phyloP scores from a whole-genome alignment of 2,797 vertebrate species.

The Sebastes paucispinis region DNA sequence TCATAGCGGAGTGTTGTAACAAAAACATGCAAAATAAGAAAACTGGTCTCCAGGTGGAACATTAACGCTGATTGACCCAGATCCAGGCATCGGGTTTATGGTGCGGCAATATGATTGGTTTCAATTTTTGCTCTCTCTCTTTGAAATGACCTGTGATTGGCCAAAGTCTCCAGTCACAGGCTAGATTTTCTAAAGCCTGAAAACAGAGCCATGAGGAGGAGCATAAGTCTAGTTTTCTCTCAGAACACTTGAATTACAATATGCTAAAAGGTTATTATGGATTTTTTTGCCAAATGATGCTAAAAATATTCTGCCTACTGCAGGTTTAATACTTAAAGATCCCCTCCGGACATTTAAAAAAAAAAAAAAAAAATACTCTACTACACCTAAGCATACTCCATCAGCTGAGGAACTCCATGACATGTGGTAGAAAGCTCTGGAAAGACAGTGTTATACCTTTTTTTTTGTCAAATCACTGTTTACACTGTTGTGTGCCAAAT shows the following conservation, averaged over 20 bases:
- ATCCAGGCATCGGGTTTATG: neutral
- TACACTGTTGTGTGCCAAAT: neutral
- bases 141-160: too few species aligned
- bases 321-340: neutral
- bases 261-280: too few species aligned
- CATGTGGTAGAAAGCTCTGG: neutral
- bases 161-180: too few species aligned
- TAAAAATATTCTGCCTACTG: too few species aligned
- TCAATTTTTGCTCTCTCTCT: neutral
- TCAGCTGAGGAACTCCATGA: neutral
- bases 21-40: constrained; percentile 1
- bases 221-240: too few species aligned
- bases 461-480: neutral
- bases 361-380: neutral
- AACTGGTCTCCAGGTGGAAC: neutral
- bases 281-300: too few species aligned
- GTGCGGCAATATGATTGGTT: neutral
- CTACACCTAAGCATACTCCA: neutral
- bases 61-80: neutral
- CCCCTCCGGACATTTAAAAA: too few species aligned
- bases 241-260: too few species aligned
- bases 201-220: too few species aligned
- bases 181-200: too few species aligned
- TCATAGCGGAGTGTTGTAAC: neutral
- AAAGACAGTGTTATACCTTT: neutral